These are phyloP conservation scores for Lapara coniferarum DNA, from an alignment of 2,888 invertebrate genomes.

Conservation along the genomic window DNA sequence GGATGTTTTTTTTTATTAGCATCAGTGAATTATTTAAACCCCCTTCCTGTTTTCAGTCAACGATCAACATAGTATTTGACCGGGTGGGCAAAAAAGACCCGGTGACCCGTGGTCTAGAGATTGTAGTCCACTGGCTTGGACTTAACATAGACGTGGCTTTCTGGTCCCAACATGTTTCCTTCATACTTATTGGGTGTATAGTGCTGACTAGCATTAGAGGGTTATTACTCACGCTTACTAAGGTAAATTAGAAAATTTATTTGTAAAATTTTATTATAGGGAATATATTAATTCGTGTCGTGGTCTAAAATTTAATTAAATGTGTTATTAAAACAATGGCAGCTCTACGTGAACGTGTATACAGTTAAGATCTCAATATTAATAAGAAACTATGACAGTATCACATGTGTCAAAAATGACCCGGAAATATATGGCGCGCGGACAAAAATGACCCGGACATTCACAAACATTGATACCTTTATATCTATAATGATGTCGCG, in stretches of 20 bases:
- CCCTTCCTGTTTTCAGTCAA: conserved; percentile 85
- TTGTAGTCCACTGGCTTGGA: conserved; percentile 98
- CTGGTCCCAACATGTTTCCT: conserved; percentile 99
- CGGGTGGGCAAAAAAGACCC: conserved; percentile 99
- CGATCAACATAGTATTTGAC: conserved; percentile 99
- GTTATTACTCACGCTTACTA: conserved; percentile 96
- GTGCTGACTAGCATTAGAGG: conserved; percentile 99
- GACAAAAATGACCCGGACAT: too few species aligned
- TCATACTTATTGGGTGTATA: conserved; percentile 98
- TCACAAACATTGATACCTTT: too few species aligned
- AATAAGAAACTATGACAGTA: too few species aligned
- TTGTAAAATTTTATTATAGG: too few species aligned
- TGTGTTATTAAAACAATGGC: too few species aligned
- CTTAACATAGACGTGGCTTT: conserved; percentile 98
- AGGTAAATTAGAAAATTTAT: conserved; percentile 83
- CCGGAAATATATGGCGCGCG: too few species aligned
- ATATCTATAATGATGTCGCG: too few species aligned
- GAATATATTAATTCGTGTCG: too few species aligned
- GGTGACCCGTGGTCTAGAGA: conserved; percentile 97
- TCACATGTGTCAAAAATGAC: too few species aligned
- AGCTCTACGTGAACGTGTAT: too few species aligned
- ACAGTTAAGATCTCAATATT: too few species aligned
- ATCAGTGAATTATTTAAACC: background rate
- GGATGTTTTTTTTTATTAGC: background rate
- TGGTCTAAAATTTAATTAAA: too few species aligned